phyloP scores from a whole-genome alignment of 2,888 invertebrate species.

The Tenthredo mesomela region DNA sequence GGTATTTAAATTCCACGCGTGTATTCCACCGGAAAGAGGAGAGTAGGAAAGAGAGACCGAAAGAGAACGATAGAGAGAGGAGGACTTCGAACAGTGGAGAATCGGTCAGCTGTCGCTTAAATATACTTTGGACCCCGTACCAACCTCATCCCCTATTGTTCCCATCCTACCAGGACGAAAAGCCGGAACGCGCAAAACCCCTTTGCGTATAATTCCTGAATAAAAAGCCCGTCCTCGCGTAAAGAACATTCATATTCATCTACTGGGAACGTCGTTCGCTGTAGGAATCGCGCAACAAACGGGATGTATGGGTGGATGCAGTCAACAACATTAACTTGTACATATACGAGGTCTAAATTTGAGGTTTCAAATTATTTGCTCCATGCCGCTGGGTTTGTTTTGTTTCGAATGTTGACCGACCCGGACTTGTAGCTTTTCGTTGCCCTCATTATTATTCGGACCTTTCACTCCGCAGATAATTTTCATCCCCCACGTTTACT shows the following conservation, averaged over 20 bases:
- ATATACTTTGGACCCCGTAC: not conserved
- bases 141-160: not conserved
- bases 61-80: constrained; percentile 40
- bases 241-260: constrained; percentile 47
- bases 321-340: constrained; percentile 38
- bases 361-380: constrained; percentile 33
- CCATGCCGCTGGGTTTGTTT: constrained; percentile 31
- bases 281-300: not conserved
- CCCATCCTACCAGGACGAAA: not conserved
- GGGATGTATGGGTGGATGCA: constrained; percentile 24
- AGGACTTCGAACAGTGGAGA: not conserved
- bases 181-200: not conserved
- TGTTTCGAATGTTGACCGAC: constrained; percentile 35
- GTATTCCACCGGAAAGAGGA: constrained; percentile 34
- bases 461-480: constrained; percentile 14
- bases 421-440: constrained; percentile 22
- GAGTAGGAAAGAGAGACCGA: constrained; percentile 44
- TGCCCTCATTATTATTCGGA: constrained; percentile 20
- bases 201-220: constrained; percentile 42
- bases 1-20: constrained; percentile 35
- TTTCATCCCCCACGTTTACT: constrained; percentile 8
- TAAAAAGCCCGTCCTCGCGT: constrained; percentile 18
- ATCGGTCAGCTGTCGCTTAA: constrained; percentile 51
- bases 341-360: constrained; percentile 28
- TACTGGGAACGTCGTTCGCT: not conserved